These are phyloP conservation scores for Cavia aperea DNA, from an alignment of 2,113 vertebrate species.

Conservation along the genomic window DNA sequence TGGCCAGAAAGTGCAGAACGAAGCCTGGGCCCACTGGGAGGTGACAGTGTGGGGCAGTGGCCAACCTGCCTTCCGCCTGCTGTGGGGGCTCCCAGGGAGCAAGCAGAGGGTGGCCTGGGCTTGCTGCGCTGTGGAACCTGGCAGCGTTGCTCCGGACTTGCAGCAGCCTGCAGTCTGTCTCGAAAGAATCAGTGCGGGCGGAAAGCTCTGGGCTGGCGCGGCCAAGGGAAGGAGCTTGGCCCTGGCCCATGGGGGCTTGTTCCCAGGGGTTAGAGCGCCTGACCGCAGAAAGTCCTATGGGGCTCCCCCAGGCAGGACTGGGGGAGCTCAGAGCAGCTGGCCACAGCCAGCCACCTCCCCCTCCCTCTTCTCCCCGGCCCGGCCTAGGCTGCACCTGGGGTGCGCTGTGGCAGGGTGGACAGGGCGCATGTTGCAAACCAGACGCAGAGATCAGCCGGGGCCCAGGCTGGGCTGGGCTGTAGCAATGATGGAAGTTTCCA, in stretches of 20 bases:
- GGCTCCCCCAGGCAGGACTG: neutral
- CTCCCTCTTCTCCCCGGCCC: neutral
- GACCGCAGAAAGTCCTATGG: neutral
- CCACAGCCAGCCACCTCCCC: neutral
- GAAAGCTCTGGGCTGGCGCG: neutral
- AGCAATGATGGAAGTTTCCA: conserved; percentile 33
- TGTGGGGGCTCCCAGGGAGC: neutral
- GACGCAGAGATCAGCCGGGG: neutral
- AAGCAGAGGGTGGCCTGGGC: neutral
- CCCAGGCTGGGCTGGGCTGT: neutral
- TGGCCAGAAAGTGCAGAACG: neutral
- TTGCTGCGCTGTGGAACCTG: neutral
- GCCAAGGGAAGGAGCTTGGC: neutral
- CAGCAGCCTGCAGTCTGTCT: conserved; percentile 1
- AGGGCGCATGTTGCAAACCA: neutral
- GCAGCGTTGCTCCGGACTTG: neutral
- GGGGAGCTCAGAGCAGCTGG: neutral
- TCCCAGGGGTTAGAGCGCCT: conserved; percentile 9
- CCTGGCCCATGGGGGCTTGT: neutral
- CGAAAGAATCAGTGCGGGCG: neutral
- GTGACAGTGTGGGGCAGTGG: neutral
- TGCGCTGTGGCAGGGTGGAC: neutral
- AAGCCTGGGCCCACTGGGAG: no score
- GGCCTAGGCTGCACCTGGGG: neutral
- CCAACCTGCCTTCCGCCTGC: neutral